Conservation (phyloP, 2,113 vertebrate genomes). For the Hyla sarda region DNA sequence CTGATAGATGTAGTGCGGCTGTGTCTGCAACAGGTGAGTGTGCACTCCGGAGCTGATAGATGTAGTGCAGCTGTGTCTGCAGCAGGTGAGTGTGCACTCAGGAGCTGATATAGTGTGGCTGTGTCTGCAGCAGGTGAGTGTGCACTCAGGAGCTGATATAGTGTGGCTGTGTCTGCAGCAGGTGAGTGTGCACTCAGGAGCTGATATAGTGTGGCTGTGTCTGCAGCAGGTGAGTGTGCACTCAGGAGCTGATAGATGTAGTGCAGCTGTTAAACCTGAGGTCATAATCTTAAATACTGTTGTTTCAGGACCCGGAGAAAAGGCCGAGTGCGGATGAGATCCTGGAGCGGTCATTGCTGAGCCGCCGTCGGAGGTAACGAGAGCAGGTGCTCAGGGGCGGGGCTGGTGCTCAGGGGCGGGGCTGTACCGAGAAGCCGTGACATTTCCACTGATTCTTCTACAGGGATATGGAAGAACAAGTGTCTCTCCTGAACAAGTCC, state of each 20-base stretch:
- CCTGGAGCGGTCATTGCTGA: slow-evolving; percentile 84
- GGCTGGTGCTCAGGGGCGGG: not conserved
- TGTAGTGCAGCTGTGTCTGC: slow-evolving; percentile 90
- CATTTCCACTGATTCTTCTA: not conserved
- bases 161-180: slow-evolving; percentile 91
- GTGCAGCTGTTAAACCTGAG: too few relatives aligned
- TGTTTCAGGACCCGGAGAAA: slow-evolving; percentile 88
- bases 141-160: slow-evolving; percentile 87
- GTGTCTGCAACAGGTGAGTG: too few relatives aligned
- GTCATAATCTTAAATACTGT: too few relatives aligned
- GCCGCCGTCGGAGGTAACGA: slow-evolving; percentile 81
- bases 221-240: slow-evolving; percentile 86
- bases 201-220: slow-evolving; percentile 91
- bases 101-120: slow-evolving; percentile 85
- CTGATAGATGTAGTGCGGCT: slow-evolving; percentile 76
- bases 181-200: slow-evolving; percentile 82
- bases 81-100: slow-evolving; percentile 84
- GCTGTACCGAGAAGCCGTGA: too few relatives aligned
- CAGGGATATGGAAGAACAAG: slow-evolving; percentile 92
- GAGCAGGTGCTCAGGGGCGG: too few relatives aligned
- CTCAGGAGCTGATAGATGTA: too few relatives aligned
- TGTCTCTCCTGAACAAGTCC: slow-evolving; percentile 87
- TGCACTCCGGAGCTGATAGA: slow-evolving; percentile 74
- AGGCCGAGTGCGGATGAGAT: slow-evolving; percentile 91
- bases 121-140: slow-evolving; percentile 71